These are phyloP conservation scores for Cherax destructor DNA, from an alignment of 1,140 invertebrate genomes.

Conservation along the genomic window DNA sequence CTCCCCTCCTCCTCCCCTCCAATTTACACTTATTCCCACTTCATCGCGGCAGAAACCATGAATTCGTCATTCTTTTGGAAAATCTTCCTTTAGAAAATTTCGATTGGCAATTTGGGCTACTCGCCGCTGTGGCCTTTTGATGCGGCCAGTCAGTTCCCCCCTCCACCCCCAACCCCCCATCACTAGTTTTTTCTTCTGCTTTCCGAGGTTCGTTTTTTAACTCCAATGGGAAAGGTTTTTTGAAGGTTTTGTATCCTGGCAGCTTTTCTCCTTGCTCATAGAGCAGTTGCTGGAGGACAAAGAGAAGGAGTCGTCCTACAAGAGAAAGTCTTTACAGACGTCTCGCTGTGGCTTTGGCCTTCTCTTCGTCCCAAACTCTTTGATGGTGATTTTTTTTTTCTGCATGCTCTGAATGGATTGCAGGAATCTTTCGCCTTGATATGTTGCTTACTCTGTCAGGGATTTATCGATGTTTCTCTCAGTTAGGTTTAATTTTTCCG, in stretches of 20 bases:
- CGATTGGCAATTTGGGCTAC: conserved; percentile 68
- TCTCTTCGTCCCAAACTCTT: conserved; percentile 13
- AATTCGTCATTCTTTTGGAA: conserved; percentile 68
- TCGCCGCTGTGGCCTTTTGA: conserved; percentile 59
- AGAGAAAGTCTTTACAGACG: conserved; percentile 1
- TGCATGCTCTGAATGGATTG: conserved; percentile 56
- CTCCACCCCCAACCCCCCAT: too few species aligned
- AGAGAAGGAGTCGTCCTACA: background rate
- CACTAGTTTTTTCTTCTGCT: background rate
- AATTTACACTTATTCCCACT: conserved; percentile 70
- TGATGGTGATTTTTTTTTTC: conserved; percentile 47
- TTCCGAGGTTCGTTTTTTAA: background rate
- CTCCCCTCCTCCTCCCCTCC: conserved; percentile 33
- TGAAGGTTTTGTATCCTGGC: conserved; percentile 48
- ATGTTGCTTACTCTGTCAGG: too few species aligned
- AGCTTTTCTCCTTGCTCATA: conserved; percentile 15
- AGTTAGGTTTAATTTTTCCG: background rate
- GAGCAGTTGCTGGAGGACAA: conserved; percentile 25
- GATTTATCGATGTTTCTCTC: too few species aligned
- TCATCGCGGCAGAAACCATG: conserved; percentile 67
- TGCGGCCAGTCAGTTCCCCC: conserved; percentile 20
- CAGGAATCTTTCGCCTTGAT: background rate
- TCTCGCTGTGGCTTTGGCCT: conserved; percentile 23
- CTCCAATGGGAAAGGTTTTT: conserved; percentile 19
- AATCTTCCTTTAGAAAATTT: conserved; percentile 69